Percentiles rank a stretch among this genome's conserved stretches.
Conservation (phyloP, 2,888 invertebrate species). For the Caprella mutica region DNA sequence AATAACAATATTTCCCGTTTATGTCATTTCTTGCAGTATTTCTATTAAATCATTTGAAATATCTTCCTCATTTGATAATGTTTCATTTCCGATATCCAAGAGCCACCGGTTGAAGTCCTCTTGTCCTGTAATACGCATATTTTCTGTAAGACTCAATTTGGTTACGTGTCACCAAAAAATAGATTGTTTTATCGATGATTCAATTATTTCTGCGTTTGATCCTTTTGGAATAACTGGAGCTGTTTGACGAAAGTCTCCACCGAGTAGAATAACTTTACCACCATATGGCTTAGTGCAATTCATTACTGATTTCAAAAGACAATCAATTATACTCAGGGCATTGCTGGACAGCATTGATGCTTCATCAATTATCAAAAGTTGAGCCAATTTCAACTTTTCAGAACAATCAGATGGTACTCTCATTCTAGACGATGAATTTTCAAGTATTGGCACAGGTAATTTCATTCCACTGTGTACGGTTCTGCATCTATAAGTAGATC, state of each 20-base stretch:
- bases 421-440: not conserved
- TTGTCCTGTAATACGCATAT: not conserved
- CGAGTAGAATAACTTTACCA: slow-evolving; percentile 29
- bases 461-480: too few relatives aligned
- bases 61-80: not conserved
- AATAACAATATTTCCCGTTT: not conserved
- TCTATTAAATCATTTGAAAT: not conserved
- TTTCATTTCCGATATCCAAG: not conserved
- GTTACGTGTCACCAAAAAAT: not conserved
- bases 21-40: not conserved
- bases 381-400: slow-evolving; percentile 36
- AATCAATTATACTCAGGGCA: slow-evolving; percentile 38
- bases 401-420: slow-evolving; percentile 25
- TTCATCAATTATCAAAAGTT: slow-evolving; percentile 42
- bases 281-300: slow-evolving; percentile 12
- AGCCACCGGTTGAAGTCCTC: not conserved
- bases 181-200: not conserved
- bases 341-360: slow-evolving; percentile 40
- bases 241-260: slow-evolving; percentile 36
- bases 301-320: slow-evolving; percentile 35
- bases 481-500: too few relatives aligned
- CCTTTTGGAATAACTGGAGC: slow-evolving; percentile 13
- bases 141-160: not conserved
- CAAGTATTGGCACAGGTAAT: too few relatives aligned
- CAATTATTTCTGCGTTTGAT: not conserved